These are phyloP conservation scores for Muricea muricata DNA, from an alignment of 92 coral and sea anemone genomes.

Conservation along the genomic window DNA sequence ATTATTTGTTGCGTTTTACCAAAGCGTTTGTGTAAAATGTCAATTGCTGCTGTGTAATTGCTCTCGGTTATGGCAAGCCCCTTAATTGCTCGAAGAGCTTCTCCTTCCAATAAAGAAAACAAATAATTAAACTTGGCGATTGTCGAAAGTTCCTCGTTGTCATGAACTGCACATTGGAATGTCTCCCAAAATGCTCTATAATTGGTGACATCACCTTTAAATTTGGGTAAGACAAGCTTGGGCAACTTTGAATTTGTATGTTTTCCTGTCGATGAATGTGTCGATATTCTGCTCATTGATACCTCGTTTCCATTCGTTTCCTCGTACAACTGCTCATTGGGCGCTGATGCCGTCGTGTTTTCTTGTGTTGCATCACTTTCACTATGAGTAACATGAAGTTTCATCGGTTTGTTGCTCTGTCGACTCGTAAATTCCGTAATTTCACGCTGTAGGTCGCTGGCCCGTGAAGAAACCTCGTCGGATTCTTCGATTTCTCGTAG, in stretches of 20 bases:
- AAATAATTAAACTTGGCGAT: slow-evolving; percentile 49
- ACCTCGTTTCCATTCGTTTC: neutral
- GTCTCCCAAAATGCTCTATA: slow-evolving; percentile 15
- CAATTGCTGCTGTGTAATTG: slow-evolving; percentile 23
- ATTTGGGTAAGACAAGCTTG: slow-evolving; percentile 23
- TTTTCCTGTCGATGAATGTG: neutral
- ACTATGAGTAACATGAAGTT: neutral
- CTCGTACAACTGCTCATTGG: neutral
- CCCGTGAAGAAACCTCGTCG: neutral
- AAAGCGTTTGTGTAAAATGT: slow-evolving; percentile 13
- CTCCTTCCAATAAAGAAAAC: slow-evolving; percentile 13
- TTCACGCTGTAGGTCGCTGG: neutral
- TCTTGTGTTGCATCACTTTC: neutral
- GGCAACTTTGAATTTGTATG: neutral
- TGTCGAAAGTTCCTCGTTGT: slow-evolving; percentile 15
- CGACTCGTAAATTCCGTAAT: neutral
- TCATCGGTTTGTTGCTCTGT: neutral
- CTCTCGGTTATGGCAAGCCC: slow-evolving; percentile 11
- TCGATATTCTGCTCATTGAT: neutral
- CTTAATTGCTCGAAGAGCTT: neutral
- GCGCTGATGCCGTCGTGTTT: neutral
- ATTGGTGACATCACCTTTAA: slow-evolving; percentile 20
- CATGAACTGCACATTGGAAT: slow-evolving; percentile 24
- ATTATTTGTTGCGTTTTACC: slow-evolving; percentile 21
- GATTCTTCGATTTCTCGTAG: no score